Percentiles rank a stretch among this genome's conserved stretches.
Conservation (phyloP, 2,888 invertebrate species). For the Drosophila neonasuta region DNA sequence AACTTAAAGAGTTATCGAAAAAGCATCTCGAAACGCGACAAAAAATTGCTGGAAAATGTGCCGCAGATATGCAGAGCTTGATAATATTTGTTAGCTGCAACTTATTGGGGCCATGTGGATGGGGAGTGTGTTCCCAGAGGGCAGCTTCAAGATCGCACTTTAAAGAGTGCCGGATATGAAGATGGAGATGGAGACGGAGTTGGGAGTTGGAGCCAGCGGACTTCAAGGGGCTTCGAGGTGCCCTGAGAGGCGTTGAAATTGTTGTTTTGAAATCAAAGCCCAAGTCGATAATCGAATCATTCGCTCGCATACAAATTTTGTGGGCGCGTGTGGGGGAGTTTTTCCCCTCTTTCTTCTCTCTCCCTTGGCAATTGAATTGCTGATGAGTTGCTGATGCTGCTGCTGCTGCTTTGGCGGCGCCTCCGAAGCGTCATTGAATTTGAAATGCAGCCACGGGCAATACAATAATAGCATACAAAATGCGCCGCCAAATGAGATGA, state of each 20-base stretch:
- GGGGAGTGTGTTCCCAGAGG: constrained; percentile 1
- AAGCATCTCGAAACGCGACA: constrained; percentile 16
- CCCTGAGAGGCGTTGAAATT: constrained; percentile 30
- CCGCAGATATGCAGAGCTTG: constrained; percentile 18
- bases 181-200: no score
- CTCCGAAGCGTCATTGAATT: constrained; percentile 69
- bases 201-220: constrained; percentile 3
- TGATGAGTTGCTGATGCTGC: constrained; percentile 73
- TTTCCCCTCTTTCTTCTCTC: not conserved
- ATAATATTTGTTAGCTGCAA: constrained; percentile 16
- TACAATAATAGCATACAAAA: constrained; percentile 71
- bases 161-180: constrained; percentile 14
- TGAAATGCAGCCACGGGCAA: constrained; percentile 68
- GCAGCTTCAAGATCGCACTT: constrained; percentile 39
- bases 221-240: constrained; percentile 3
- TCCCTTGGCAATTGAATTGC: constrained; percentile 72
- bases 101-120: constrained; percentile 15
- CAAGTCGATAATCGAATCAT: constrained; percentile 55
- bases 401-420: constrained; percentile 64
- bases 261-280: constrained; percentile 43
- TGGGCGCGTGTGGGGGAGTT: constrained; percentile 35
- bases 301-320: constrained; percentile 56
- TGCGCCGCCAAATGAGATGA: constrained; percentile 49
- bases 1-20: constrained; percentile 59
- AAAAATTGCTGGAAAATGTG: constrained; percentile 25